Evolutionary conservation across 1,140 invertebrate species (phyloP).

Genomic region (Aporrectodea caliginosa): DNA sequence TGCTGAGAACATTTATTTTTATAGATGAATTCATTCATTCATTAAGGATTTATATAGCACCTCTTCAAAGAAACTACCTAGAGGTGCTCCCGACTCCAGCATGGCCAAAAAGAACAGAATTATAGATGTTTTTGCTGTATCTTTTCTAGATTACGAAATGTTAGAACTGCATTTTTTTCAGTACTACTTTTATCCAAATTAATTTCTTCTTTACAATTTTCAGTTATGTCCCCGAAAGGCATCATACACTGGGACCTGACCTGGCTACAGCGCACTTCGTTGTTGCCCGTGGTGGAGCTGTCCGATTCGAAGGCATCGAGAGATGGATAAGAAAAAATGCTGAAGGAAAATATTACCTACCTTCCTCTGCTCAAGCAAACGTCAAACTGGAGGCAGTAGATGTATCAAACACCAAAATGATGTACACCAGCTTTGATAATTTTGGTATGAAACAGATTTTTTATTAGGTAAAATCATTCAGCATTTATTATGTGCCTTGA

Average conservation of each 20-base stretch:
- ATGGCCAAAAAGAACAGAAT: neutral
- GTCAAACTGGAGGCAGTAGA: slow-evolving; percentile 68
- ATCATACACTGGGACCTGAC: slow-evolving; percentile 62
- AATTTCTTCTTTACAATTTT: slow-evolving; percentile 26
- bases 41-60: no score
- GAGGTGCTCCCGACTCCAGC: no score
- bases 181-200: neutral
- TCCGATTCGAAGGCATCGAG: slow-evolving; percentile 63
- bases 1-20: neutral
- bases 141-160: neutral
- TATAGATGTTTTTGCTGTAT: neutral
- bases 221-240: slow-evolving; percentile 54
- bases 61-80: no score
- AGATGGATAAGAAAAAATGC: slow-evolving; percentile 50
- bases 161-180: neutral
- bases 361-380: slow-evolving; percentile 41
- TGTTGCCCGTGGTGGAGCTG: slow-evolving; percentile 63
- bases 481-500: neutral
- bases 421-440: slow-evolving; percentile 70
- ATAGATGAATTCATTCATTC: no score
- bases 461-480: neutral
- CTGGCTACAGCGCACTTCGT: slow-evolving; percentile 73
- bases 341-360: slow-evolving; percentile 58
- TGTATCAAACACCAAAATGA: slow-evolving; percentile 61
- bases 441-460: slow-evolving; percentile 52